These are phyloP conservation scores for Muricea muricata DNA, from an alignment of 92 coral and sea anemone genomes.

Conservation along the genomic window DNA sequence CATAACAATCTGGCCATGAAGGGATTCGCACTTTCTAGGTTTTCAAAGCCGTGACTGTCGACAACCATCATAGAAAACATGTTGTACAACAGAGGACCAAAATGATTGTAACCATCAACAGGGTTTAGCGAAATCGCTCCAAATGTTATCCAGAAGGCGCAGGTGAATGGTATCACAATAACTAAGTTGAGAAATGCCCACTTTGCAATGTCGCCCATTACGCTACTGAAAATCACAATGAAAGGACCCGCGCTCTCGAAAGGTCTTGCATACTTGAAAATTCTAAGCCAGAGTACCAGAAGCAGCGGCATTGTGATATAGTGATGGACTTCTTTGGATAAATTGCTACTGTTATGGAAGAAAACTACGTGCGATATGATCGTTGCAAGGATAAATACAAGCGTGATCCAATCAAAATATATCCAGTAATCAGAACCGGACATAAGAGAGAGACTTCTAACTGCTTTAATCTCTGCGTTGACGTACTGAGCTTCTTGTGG, in stretches of 20 bases:
- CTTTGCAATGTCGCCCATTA: conserved; percentile 79
- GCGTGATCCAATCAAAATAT: conserved; percentile 89
- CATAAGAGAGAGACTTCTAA: conserved; percentile 74
- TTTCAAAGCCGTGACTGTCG: conserved; percentile 83
- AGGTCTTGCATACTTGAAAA: conserved; percentile 84
- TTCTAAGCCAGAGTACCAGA: conserved; percentile 82
- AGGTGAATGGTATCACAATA: conserved; percentile 87
- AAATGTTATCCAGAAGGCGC: conserved; percentile 97
- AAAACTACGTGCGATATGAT: conserved; percentile 68
- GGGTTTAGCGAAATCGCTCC: conserved; percentile 56
- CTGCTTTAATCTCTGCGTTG: conserved; percentile 84
- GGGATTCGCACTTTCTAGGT: conserved; percentile 75
- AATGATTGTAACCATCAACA: conserved; percentile 74
- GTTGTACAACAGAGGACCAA: conserved; percentile 78
- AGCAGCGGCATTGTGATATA: conserved; percentile 80
- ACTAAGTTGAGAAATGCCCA: conserved; percentile 80
- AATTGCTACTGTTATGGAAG: conserved; percentile 13
- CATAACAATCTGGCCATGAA: conserved; percentile 74
- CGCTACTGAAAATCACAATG: conserved; percentile 88
- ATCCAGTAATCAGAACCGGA: conserved; percentile 89
- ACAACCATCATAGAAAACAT: conserved; percentile 96
- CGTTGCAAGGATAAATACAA: conserved; percentile 75
- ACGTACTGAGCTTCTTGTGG: conserved; percentile 93
- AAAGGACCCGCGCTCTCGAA: conserved; percentile 95
- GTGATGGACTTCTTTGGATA: conserved; percentile 65